A percentile compares a stretch with the other conserved stretches of the same genome.
Conservation (phyloP, 1,140 invertebrate species). For the Scylla paramamosain region DNA sequence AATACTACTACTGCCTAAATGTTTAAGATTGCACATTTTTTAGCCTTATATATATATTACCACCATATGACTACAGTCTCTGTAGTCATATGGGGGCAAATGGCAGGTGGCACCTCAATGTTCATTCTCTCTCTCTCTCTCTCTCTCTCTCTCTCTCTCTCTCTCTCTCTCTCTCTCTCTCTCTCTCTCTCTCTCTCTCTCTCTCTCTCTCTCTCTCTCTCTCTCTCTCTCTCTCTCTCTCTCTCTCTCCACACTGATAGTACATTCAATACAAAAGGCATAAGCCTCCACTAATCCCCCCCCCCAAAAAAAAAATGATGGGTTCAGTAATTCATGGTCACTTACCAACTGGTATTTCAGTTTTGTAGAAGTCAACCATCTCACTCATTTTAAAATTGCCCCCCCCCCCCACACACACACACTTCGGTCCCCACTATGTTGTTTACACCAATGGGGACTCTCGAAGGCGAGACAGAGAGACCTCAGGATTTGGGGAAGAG, state of each 20-base stretch:
- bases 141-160: slow-evolving; percentile 28
- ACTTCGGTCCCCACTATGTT: no score
- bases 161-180: slow-evolving; percentile 4
- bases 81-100: not conserved
- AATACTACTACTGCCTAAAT: not conserved
- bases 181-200: slow-evolving; percentile 26
- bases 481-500: no score
- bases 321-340: not conserved
- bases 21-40: not conserved
- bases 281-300: not conserved
- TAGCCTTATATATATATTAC: not conserved
- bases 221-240: slow-evolving; percentile 61
- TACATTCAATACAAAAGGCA: not conserved
- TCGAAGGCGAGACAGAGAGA: no score
- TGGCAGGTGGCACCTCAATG: not conserved
- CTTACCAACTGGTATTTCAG: not conserved
- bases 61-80: not conserved
- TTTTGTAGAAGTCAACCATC: not conserved
- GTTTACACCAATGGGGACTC: no score
- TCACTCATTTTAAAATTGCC: not conserved
- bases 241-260: slow-evolving; percentile 18
- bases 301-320: not conserved
- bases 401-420: no score
- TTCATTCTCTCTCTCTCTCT: not conserved
- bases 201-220: slow-evolving; percentile 61